Evolutionary conservation across 1,140 invertebrate genomes (phyloP).

Genomic region (Notospermus geniculatus): DNA sequence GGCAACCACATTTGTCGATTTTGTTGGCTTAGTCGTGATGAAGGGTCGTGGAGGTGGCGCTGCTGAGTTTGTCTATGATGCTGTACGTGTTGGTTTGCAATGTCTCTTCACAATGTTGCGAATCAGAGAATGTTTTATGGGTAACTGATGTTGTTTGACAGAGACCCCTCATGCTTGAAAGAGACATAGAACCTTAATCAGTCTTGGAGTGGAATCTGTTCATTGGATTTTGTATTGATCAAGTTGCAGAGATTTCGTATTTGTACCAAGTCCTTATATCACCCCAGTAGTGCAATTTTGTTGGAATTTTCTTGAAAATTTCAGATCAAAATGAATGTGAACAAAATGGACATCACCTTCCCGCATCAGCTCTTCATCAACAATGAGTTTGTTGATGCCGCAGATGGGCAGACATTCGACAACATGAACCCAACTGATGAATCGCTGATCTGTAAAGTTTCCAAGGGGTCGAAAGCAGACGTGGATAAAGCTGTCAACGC

Average conservation of each 20-base stretch:
- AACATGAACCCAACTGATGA: conserved; percentile 85
- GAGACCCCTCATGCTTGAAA: no score
- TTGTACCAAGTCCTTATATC: background rate
- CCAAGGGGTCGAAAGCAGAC: conserved; percentile 74
- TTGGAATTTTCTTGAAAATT: background rate
- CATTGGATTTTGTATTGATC: no score
- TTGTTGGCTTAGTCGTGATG: conserved; percentile 68
- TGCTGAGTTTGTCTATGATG: conserved; percentile 66
- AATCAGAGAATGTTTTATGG: no score
- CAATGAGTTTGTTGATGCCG: conserved; percentile 82
- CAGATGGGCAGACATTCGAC: conserved; percentile 64
- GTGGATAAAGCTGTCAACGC: conserved; percentile 83
- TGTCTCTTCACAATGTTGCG: no score
- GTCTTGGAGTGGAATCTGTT: no score
- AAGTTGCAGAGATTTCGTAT: background rate
- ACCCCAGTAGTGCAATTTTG: no score
- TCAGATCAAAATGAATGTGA: conserved; percentile 65
- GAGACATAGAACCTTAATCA: no score
- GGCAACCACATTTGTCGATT: conserved; percentile 83
- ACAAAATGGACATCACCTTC: conserved; percentile 81
- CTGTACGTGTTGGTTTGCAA: conserved; percentile 59
- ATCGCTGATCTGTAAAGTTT: conserved; percentile 66
- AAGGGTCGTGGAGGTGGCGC: conserved; percentile 60
- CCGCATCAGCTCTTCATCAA: conserved; percentile 86
- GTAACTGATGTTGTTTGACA: no score